Conservation (phyloP, 2,797 vertebrate species). For the Parotocinclus haroldoi region DNA sequence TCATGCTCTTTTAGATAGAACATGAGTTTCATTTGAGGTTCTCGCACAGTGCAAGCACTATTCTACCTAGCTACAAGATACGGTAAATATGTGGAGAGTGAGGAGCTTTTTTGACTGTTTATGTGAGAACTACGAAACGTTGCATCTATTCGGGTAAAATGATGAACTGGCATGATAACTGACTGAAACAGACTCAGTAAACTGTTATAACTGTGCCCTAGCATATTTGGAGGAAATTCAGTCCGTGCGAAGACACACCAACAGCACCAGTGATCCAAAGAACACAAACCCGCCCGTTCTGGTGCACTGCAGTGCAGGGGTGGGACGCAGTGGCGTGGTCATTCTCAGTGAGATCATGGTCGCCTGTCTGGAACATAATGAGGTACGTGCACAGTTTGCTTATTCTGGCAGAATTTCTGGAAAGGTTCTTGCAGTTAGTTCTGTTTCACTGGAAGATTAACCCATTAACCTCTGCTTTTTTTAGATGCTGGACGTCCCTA, state of each 20-base stretch:
- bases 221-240: conserved; percentile 97
- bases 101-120: no score
- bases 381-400: conserved; percentile 69
- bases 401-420: conserved; percentile 16
- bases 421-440: conserved; percentile 3
- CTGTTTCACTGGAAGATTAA: neutral
- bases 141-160: neutral
- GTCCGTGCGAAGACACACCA: conserved; percentile 94
- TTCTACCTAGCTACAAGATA: no score
- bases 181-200: conserved; percentile 9
- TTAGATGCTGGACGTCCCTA: conserved; percentile 86
- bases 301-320: conserved; percentile 95
- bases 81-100: no score
- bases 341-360: conserved; percentile 95
- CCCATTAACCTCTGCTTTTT: conserved; percentile 1
- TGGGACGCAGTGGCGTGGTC: conserved; percentile 90
- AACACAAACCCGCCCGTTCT: conserved; percentile 82
- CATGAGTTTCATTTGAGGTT: no score
- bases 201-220: conserved; percentile 50
- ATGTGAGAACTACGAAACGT: no score
- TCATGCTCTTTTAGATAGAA: no score
- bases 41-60: no score
- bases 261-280: conserved; percentile 85
- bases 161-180: neutral
- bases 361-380: conserved; percentile 95